Base-by-base conservation (phyloP, 2,113 vertebrate genomes). In the Hucho hucho region DNA sequence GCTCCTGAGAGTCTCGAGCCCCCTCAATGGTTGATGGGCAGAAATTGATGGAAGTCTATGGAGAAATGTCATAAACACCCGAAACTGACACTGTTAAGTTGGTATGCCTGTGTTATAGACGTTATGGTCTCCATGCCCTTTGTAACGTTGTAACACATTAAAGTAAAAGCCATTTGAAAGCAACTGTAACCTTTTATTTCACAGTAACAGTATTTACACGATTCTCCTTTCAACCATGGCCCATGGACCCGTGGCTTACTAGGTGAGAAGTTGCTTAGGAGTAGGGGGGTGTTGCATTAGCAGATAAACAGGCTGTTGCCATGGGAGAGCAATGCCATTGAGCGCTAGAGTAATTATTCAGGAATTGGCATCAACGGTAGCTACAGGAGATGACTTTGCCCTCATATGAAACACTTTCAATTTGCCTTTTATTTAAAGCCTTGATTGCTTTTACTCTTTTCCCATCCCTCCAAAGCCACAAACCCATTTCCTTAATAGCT, bases 311-410 rank as follows among this genome's bases (percentile, higher is more conserved):
- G 58, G 58, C 6, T 6, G 66, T 73, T 72, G 43, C 70, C 69
- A 69, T 77, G 74, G 79, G 18, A 73, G 63, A 56, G 20, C 28
- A 37, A 63, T 7, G 63, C 7, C 37, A 72, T 67, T 47, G 64
- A 78, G 18, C 20, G 9, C 53, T 43, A 29, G n/a, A 71, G 58
- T 78, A 79, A 77, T 80, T 47, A 78, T 65, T 70, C 43, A 63
- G 20, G 28, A 53, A 67, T 68, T 59, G 78, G 43, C 69, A 75
- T 73, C 24, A 71, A 49, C 53, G 37, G 47, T 11, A 53, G 49
- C 49, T 18, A 59, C 68, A 64, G 61, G 72, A 64, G 59, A 20
- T 65, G n/a, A 6, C 64, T 59, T 22, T 32, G 18, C 46, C 9
- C 75, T 59, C 14, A 37, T 4, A 66, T 78, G 64, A 59, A 74